These are phyloP conservation scores for Emys orbicularis DNA, from an alignment of 2,797 vertebrate genomes.

Conservation along the genomic window DNA sequence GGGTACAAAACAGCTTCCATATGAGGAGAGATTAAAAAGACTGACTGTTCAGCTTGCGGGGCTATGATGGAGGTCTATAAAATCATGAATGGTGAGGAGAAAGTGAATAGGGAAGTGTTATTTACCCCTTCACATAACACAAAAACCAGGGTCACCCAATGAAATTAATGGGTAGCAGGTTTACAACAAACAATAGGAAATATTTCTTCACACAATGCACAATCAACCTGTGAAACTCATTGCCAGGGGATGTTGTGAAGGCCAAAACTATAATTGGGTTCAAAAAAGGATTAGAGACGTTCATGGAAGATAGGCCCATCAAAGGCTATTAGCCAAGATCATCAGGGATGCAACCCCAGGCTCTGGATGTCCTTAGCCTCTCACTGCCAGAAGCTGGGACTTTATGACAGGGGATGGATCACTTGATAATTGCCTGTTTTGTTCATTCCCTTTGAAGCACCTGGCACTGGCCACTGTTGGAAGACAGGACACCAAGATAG, in stretches of 20 bases:
- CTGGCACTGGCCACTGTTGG: not conserved
- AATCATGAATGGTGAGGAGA: not conserved
- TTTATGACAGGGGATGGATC: not conserved
- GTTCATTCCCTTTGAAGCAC: not conserved
- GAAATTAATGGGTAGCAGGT: not conserved
- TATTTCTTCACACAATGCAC: not conserved
- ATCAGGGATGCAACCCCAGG: not conserved
- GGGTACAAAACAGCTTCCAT: not conserved
- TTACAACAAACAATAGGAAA: not conserved
- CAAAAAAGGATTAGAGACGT: not conserved
- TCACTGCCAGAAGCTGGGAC: not conserved
- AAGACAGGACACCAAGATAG: not conserved
- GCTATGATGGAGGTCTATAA: not conserved
- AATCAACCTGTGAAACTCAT: not conserved
- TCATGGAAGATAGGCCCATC: not conserved
- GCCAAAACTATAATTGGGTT: not conserved
- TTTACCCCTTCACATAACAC: not conserved
- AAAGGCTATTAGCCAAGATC: not conserved
- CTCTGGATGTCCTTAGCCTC: not conserved
- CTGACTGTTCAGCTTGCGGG: not conserved
- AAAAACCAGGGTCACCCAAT: not conserved
- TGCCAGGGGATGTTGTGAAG: not conserved
- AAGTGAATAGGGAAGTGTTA: not conserved
- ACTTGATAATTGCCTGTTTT: not conserved
- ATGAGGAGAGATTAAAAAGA: not conserved